These are phyloP conservation scores for Eupithecia tripunctaria DNA, from an alignment of 2,888 invertebrate species.

Conservation along the genomic window DNA sequence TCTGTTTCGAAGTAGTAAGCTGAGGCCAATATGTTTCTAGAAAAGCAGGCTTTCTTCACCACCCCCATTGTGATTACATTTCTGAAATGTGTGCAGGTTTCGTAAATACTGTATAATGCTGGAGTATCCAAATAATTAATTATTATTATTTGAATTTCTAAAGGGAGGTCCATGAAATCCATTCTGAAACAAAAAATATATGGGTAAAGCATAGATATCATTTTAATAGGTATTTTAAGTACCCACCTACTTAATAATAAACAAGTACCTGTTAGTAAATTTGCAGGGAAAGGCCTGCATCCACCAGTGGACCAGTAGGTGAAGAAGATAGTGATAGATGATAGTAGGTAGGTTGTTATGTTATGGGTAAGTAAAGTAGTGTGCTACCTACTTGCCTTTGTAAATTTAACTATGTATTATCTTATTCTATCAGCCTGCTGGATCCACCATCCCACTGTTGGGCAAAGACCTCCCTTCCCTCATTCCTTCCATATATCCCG, in stretches of 20 bases:
- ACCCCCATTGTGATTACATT: conserved; percentile 57
- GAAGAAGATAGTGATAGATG: background rate
- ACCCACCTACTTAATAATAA: background rate
- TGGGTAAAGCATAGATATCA: background rate
- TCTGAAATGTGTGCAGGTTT: conserved; percentile 55
- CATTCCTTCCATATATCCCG: background rate
- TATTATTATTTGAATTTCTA: conserved; percentile 71
- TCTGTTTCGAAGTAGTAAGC: conserved; percentile 56
- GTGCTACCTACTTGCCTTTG: background rate
- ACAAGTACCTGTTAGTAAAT: no score
- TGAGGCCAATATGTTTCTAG: conserved; percentile 60
- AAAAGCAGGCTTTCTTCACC: conserved; percentile 58
- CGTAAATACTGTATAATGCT: conserved; percentile 58
- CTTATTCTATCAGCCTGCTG: background rate
- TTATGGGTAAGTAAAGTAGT: background rate
- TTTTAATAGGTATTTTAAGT: background rate
- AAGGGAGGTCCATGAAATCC: conserved; percentile 58
- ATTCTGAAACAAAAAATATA: conserved; percentile 45
- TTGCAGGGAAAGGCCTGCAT: background rate
- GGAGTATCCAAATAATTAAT: conserved; percentile 59
- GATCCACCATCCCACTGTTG: background rate
- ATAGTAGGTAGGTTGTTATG: background rate
- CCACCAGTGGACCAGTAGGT: background rate
- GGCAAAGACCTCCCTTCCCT: background rate
- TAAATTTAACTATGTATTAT: background rate